Conservation (phyloP, 2,797 vertebrate species). For the Vultur gryphus region DNA sequence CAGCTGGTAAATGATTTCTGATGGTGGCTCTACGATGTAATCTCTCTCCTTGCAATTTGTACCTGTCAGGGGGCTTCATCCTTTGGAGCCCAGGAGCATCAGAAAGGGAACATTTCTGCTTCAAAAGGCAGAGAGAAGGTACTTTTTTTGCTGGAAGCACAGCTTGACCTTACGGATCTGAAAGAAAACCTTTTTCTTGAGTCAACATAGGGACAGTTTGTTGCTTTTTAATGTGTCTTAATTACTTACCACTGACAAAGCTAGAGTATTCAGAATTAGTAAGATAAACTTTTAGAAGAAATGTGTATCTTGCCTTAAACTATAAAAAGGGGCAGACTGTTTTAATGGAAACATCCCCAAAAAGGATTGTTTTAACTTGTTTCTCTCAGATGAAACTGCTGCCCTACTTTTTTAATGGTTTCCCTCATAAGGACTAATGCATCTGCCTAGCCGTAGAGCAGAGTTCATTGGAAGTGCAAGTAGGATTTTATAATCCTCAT, state of each 20-base stretch:
- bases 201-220: not conserved
- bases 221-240: not conserved
- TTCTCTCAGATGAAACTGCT: not conserved
- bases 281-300: not conserved
- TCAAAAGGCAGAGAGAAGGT: not conserved
- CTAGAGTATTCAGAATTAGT: not conserved
- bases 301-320: not conserved
- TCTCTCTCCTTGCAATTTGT: not conserved
- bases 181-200: not conserved
- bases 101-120: not conserved
- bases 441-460: not conserved
- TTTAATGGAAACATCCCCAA: not conserved
- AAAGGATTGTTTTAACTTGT: not conserved
- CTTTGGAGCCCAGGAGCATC: not conserved
- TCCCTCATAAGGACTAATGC: not conserved
- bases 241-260: not conserved
- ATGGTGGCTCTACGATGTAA: not conserved
- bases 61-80: not conserved
- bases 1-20: not conserved
- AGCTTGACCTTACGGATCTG: not conserved
- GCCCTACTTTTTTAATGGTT: slow-evolving; percentile 9
- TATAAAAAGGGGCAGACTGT: not conserved
- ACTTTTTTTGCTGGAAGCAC: not conserved
- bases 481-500: not conserved
- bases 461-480: not conserved